phyloP scores from a whole-genome alignment of 2,113 vertebrate species.

The Pseudorasbora parva region DNA sequence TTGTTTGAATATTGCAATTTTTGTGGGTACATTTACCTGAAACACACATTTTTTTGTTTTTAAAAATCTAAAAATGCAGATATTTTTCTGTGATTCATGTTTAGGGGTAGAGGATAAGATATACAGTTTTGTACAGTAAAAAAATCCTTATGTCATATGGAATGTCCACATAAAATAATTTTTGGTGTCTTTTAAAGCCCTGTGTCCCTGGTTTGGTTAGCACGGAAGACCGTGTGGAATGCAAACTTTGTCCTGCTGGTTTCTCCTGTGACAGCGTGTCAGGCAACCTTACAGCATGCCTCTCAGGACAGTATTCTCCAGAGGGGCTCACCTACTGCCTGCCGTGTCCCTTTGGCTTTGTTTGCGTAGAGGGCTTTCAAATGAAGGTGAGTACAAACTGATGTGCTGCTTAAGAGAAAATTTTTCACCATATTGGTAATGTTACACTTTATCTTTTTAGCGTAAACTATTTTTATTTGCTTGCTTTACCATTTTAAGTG shows the following conservation, averaged over 20 bases:
- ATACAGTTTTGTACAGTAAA: too few relatives aligned
- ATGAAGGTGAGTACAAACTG: slow-evolving; percentile 30
- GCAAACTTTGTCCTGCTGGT: slow-evolving; percentile 80
- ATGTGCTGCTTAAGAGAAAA: background rate
- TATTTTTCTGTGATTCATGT: too few relatives aligned
- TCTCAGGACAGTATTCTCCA: slow-evolving; percentile 77
- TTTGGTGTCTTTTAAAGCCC: slow-evolving; percentile 66
- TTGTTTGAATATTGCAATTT: too few relatives aligned
- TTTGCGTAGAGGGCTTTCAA: slow-evolving; percentile 76
- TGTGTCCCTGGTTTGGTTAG: slow-evolving; percentile 81
- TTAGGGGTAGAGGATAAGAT: too few relatives aligned
- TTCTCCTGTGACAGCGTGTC: slow-evolving; percentile 73
- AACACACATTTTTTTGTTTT: too few relatives aligned
- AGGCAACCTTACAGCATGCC: slow-evolving; percentile 72
- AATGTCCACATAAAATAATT: background rate
- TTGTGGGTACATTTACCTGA: too few relatives aligned
- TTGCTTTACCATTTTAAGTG: slow-evolving; percentile 65
- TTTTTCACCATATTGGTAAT: background rate
- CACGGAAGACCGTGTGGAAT: slow-evolving; percentile 77
- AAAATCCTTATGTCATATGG: too few relatives aligned
- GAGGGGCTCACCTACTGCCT: slow-evolving; percentile 78
- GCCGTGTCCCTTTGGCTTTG: slow-evolving; percentile 75
- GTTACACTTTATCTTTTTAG: background rate
- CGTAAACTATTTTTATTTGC: background rate
- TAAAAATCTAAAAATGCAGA: too few relatives aligned